phyloP scores from a whole-genome alignment of 2,888 invertebrate genomes.

The Matsumyia berberina region DNA sequence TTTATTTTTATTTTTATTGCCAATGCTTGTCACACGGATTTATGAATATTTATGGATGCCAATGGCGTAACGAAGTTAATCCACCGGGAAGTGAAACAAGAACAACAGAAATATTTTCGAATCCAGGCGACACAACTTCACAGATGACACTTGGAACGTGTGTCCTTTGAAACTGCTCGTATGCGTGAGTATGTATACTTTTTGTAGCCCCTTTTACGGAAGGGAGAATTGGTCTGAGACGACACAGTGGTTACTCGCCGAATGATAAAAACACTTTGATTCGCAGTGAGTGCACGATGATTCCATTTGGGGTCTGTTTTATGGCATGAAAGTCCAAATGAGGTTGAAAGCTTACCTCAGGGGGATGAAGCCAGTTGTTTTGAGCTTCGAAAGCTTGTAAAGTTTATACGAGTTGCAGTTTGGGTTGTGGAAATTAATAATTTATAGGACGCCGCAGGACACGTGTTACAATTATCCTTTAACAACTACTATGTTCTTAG shows the following conservation, averaged over 20 bases:
- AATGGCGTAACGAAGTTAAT: conserved; percentile 17
- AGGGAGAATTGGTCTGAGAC: conserved; percentile 33
- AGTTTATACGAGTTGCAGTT: neutral
- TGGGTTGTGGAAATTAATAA: conserved; percentile 25
- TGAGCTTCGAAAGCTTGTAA: conserved; percentile 20
- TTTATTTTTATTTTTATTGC: conserved; percentile 7
- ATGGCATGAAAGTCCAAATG: conserved; percentile 12
- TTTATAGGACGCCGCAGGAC: neutral
- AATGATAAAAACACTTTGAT: conserved; percentile 80
- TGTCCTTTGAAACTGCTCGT: conserved; percentile 28
- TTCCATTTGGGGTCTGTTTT: conserved; percentile 18
- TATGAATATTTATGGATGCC: conserved; percentile 10
- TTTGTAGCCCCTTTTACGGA: conserved; percentile 38
- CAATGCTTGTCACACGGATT: conserved; percentile 13
- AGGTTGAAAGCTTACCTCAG: neutral
- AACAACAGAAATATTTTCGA: conserved; percentile 19
- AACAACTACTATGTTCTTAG: neutral
- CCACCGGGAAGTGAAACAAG: conserved; percentile 22
- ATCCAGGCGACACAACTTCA: conserved; percentile 32
- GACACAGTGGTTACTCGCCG: conserved; percentile 65
- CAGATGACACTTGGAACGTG: conserved; percentile 51
- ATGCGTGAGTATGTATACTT: conserved; percentile 17
- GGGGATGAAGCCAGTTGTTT: conserved; percentile 27
- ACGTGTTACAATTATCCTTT: neutral
- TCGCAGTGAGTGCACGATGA: conserved; percentile 8